Conservation (phyloP, 2,113 vertebrate genomes). For the Muntiacus muntjak region DNA sequence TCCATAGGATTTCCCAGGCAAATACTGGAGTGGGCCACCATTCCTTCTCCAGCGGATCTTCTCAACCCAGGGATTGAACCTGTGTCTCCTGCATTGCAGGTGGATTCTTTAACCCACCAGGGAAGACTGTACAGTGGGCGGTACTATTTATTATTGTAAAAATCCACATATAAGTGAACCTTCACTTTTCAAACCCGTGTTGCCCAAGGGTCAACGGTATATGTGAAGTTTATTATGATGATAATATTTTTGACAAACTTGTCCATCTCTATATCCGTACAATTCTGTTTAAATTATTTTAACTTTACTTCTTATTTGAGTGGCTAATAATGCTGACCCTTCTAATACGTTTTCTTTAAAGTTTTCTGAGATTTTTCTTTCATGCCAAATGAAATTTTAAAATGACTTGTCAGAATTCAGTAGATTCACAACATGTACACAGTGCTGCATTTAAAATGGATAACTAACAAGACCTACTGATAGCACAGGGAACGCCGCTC, state of each 20-base stretch:
- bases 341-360: background rate
- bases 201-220: background rate
- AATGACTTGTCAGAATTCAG: background rate
- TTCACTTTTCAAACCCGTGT: background rate
- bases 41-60: background rate
- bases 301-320: background rate
- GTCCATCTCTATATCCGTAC: background rate
- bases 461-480: background rate
- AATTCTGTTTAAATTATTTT: background rate
- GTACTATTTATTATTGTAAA: background rate
- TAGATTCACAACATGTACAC: background rate
- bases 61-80: background rate
- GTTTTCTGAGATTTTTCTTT: background rate
- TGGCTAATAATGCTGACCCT: background rate
- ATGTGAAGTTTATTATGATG: background rate
- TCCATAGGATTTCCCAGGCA: background rate
- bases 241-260: background rate
- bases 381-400: background rate
- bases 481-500: background rate
- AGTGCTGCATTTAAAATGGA: background rate
- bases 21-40: background rate
- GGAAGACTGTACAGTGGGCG: background rate
- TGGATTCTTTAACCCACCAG: background rate
- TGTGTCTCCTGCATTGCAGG: background rate
- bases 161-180: background rate